Evolutionary conservation across 2,113 vertebrate genomes (phyloP).

Genomic region (Crotophaga sulcirostris): DNA sequence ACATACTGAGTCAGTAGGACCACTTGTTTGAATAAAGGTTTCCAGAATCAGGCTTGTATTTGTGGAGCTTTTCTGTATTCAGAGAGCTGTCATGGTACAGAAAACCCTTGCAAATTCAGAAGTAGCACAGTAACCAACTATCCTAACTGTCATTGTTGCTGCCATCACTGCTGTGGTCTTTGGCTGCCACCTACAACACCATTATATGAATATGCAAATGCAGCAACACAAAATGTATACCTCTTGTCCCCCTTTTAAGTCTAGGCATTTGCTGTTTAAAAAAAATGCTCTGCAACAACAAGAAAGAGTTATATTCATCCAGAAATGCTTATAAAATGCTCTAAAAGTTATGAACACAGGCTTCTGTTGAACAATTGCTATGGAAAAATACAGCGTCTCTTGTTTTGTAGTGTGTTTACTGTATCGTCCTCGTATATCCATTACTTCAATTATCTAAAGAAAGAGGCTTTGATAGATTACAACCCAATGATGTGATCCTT

Average conservation of each 20-base stretch:
- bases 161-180: background rate
- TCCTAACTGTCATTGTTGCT: background rate
- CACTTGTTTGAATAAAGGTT: background rate
- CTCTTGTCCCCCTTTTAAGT: background rate
- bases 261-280: background rate
- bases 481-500: slow-evolving; percentile 44
- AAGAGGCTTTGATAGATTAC: slow-evolving; percentile 69
- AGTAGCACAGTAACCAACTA: background rate
- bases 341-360: background rate
- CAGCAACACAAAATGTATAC: background rate
- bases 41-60: background rate
- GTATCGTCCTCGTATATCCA: slow-evolving; percentile 57
- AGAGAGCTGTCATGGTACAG: background rate
- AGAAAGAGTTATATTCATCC: background rate
- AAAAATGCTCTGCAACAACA: background rate
- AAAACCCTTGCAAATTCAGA: background rate
- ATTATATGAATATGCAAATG: background rate
- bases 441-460: slow-evolving; percentile 69
- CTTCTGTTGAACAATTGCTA: slow-evolving; percentile 12
- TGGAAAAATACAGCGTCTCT: slow-evolving; percentile 28
- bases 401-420: slow-evolving; percentile 69
- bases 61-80: background rate
- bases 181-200: background rate
- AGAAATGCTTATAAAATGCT: background rate
- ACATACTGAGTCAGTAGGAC: background rate